A percentile compares a stretch with the other conserved stretches of the same genome.
Conservation (phyloP, 2,888 invertebrate genomes). For the Agrenia bidenticulata region DNA sequence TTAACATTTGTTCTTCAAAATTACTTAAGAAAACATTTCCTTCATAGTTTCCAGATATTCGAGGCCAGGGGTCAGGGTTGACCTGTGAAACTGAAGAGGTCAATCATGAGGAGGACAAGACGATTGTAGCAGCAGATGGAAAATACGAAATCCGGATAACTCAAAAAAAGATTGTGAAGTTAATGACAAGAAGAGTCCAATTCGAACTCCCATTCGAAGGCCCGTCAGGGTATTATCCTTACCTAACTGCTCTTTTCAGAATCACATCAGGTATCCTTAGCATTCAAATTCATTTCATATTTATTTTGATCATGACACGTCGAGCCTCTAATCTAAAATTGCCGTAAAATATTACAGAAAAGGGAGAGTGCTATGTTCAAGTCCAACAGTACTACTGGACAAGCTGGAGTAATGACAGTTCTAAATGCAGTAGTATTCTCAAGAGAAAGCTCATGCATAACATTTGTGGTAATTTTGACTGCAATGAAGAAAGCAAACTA, state of each 20-base stretch:
- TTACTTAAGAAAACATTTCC: too few species aligned
- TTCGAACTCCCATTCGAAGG: not conserved
- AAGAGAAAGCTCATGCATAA: too few species aligned
- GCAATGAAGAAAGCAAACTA: too few species aligned
- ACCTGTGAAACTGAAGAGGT: constrained; percentile 5
- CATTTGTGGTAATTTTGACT: too few species aligned
- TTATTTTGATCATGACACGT: too few species aligned
- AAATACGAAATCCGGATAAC: not conserved
- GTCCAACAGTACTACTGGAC: constrained; percentile 8
- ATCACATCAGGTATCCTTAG: not conserved
- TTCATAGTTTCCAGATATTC: too few species aligned
- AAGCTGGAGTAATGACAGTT: constrained; percentile 1
- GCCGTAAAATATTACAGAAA: not conserved
- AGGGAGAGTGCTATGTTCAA: constrained; percentile 3
- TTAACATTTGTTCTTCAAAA: too few species aligned
- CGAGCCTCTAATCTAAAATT: too few species aligned
- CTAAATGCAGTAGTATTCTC: too few species aligned
- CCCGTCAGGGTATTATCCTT: not conserved
- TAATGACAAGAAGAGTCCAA: not conserved
- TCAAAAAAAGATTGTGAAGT: not conserved
- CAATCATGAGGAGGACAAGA: not conserved
- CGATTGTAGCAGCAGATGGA: not conserved
- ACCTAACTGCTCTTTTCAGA: constrained; percentile 1
- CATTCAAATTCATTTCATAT: too few species aligned
- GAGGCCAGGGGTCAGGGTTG: not conserved